These are phyloP conservation scores for Heterochromis multidens DNA, from an alignment of 2,113 vertebrate species.

Conservation along the genomic window DNA sequence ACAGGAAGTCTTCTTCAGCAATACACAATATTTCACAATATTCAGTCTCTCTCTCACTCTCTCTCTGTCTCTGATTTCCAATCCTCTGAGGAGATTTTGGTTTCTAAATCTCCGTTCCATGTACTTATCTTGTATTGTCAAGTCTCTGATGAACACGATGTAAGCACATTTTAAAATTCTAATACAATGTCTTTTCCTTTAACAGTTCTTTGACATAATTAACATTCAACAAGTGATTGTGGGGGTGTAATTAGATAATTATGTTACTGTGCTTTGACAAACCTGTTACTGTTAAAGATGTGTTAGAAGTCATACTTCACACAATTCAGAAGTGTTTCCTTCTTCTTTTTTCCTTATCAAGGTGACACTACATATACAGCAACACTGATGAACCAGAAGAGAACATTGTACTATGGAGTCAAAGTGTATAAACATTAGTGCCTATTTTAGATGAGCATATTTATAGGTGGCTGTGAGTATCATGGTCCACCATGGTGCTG, in stretches of 20 bases:
- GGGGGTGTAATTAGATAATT: not conserved
- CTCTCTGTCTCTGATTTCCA: not conserved
- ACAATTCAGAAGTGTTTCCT: not conserved
- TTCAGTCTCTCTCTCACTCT: not conserved
- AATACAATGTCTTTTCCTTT: not conserved
- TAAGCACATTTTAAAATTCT: not conserved
- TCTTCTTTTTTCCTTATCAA: not conserved
- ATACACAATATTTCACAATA: not conserved
- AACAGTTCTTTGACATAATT: not conserved
- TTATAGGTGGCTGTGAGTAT: not conserved
- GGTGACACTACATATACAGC: not conserved
- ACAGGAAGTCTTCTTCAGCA: not conserved
- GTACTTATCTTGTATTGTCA: not conserved
- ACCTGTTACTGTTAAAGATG: not conserved
- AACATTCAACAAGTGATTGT: not conserved
- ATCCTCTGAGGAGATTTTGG: not conserved
- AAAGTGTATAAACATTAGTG: not conserved
- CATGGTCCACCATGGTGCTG: not conserved
- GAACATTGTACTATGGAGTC: not conserved
- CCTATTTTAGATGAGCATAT: not conserved
- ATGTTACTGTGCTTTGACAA: not conserved
- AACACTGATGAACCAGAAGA: not conserved
- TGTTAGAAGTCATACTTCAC: not conserved
- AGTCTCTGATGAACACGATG: not conserved
- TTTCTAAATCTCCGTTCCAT: not conserved